phyloP scores from a whole-genome alignment of 2,888 invertebrate genomes.

The Ametastegia equiseti region DNA sequence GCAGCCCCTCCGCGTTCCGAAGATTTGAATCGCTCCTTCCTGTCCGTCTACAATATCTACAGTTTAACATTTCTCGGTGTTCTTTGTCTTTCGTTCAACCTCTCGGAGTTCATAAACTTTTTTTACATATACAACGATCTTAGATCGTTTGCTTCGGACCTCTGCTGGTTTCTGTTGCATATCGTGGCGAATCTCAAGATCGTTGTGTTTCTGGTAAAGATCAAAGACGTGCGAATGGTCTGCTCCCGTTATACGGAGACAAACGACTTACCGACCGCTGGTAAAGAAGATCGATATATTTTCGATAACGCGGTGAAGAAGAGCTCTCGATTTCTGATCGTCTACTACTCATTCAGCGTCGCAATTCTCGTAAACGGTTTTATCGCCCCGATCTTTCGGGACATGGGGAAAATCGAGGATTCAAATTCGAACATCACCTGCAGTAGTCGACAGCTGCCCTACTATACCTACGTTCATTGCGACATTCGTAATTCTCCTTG shows the following conservation, averaged over 20 bases:
- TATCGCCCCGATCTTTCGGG: slow-evolving; percentile 2
- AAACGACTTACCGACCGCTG: too few relatives aligned
- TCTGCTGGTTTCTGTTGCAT: slow-evolving; percentile 8
- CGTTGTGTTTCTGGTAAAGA: not conserved
- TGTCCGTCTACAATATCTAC: not conserved
- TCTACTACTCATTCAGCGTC: not conserved
- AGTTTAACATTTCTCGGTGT: not conserved
- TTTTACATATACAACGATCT: slow-evolving; percentile 8
- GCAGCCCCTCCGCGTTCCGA: not conserved
- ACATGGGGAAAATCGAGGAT: not conserved
- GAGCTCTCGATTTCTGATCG: not conserved
- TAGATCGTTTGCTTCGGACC: not conserved
- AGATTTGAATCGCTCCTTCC: too few relatives aligned
- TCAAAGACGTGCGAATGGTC: not conserved
- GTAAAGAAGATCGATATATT: not conserved
- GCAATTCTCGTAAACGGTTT: not conserved
- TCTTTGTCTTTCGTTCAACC: not conserved
- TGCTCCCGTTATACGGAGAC: not conserved
- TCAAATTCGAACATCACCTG: not conserved
- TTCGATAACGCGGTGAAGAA: not conserved
- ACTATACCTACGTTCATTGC: slow-evolving; percentile 20
- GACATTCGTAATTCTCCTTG: not conserved
- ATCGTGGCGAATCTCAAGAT: not conserved
- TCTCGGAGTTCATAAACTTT: not conserved
- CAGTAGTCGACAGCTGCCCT: slow-evolving; percentile 12